Conservation (phyloP, 2,113 vertebrate species). For the Maccullochella peelii region DNA sequence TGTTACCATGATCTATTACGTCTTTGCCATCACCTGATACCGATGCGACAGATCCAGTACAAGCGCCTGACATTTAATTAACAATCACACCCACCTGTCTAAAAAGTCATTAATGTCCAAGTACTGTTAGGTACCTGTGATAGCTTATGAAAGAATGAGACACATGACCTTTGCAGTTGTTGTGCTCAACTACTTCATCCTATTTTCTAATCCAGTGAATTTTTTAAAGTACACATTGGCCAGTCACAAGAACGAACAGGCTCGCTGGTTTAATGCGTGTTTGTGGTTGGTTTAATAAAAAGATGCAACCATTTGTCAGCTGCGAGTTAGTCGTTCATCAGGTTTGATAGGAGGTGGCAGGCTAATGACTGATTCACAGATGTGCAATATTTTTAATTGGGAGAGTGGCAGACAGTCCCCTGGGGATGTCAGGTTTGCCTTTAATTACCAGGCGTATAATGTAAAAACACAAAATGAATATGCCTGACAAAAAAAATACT, state of each 20-base stretch:
- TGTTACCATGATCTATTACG: too few relatives aligned
- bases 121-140: not conserved
- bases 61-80: not conserved
- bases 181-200: not conserved
- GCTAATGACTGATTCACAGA: not conserved
- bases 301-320: not conserved
- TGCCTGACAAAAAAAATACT: not conserved
- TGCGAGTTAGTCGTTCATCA: not conserved
- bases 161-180: not conserved
- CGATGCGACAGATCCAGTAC: not conserved
- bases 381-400: not conserved
- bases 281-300: not conserved
- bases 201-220: too few relatives aligned
- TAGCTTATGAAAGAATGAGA: not conserved
- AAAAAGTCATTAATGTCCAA: not conserved
- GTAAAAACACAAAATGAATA: not conserved
- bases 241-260: not conserved
- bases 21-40: not conserved
- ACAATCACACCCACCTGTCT: too few relatives aligned
- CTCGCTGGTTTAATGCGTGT: not conserved
- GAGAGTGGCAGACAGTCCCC: not conserved
- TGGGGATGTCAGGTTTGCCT: too few relatives aligned
- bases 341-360: not conserved
- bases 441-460: not conserved
- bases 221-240: not conserved